Base-by-base conservation (phyloP, 1,140 invertebrate genomes). In the Tetramorium parvispinum region DNA sequence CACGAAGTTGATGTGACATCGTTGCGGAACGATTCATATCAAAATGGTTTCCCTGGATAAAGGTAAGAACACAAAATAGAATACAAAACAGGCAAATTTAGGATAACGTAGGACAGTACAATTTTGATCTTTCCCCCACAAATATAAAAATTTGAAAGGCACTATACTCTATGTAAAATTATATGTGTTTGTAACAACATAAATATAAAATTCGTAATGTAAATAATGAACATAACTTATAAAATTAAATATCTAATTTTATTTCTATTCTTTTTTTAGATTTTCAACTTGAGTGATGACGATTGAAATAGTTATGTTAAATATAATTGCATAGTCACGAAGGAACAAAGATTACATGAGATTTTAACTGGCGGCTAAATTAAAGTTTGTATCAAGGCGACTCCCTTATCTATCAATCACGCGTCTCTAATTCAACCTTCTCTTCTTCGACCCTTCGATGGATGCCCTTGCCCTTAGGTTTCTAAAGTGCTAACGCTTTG, bases 391-490 rank as follows among this genome's bases (percentile, higher is more conserved):
- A 83, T 75, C 18, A 57, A 57, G 53, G 51, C 68, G 88, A 85
- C 82, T 87, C 90, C 82, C 87, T 88, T 89, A 87, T 88, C 88
- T 81, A 79, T 70, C 43, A 77, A 70, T 85, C 46, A 88, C 77
- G 88, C 86, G 85, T 89, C 81, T 89, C 83, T 57, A 73, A 90
- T 92, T 92, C 89, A 71, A 78, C 87, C 91, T 91, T 91, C 90
- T 92, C 91, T 91, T 89, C 91, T 91, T 86, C 89, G 85, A 91
- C 86, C 89, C 91, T 75, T 89, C 85, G 57, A 59, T 65, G 68
- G 46, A 40, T 66, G 68, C 87, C 61, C 87, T 88, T 90, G 71
- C 70, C 63, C 86, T 87, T 66, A 77, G 76, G 49, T 86, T 71
- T 86, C 86, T 32, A 40, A 82, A 79, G 87, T 75, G 79, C 65